These are phyloP conservation scores for Pseudoatta argentina DNA, from an alignment of 1,140 invertebrate species.

Conservation along the genomic window DNA sequence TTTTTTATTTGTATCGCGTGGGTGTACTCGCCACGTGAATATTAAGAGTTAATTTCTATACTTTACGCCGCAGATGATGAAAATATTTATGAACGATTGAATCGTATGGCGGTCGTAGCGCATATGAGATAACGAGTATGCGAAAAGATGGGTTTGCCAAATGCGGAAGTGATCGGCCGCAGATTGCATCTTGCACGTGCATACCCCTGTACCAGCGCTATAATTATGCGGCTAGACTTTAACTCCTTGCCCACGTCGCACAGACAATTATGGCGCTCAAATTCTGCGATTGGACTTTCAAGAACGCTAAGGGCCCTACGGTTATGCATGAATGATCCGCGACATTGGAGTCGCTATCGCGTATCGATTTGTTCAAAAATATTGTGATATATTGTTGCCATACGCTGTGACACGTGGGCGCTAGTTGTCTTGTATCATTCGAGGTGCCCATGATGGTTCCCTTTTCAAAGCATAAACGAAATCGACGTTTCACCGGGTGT, in stretches of 20 bases:
- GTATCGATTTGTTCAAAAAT: slow-evolving; percentile 58
- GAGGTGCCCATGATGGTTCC: slow-evolving; percentile 41
- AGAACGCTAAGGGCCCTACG: neutral
- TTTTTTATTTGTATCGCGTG: neutral
- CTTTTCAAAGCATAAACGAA: slow-evolving; percentile 7
- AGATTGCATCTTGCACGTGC: slow-evolving; percentile 45
- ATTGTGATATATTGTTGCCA: slow-evolving; percentile 23
- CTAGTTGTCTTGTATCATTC: slow-evolving; percentile 82
- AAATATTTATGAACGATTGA: slow-evolving; percentile 12
- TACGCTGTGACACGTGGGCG: slow-evolving; percentile 79
- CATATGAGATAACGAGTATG: slow-evolving; percentile 12
- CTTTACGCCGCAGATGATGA: neutral
- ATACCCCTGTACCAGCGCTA: slow-evolving; percentile 56
- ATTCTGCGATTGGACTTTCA: slow-evolving; percentile 10
- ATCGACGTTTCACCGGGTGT: slow-evolving; percentile 13
- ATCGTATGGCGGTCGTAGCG: neutral
- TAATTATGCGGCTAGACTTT: slow-evolving; percentile 74
- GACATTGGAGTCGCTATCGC: slow-evolving; percentile 31
- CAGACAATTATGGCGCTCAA: slow-evolving; percentile 66
- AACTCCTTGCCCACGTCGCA: slow-evolving; percentile 82
- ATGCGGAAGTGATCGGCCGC: slow-evolving; percentile 48
- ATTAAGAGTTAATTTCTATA: slow-evolving; percentile 11
- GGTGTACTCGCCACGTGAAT: neutral
- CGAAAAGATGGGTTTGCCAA: slow-evolving; percentile 39
- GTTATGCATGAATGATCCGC: neutral